phyloP scores from a whole-genome alignment of 2,113 vertebrate genomes.

The Actinemys pallida region DNA sequence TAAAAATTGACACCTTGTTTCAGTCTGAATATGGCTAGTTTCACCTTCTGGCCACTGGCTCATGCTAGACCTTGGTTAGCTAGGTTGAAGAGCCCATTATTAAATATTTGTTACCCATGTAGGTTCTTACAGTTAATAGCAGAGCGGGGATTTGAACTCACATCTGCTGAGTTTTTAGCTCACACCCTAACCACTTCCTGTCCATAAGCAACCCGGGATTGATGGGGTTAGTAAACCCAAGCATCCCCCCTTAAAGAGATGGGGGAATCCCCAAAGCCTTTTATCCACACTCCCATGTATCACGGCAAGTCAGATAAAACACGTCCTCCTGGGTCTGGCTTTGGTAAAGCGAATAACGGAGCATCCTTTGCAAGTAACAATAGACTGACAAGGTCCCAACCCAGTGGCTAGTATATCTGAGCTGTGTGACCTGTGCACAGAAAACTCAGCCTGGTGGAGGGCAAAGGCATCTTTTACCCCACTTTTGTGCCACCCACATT shows the following conservation, averaged over 20 bases:
- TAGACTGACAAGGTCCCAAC: too few relatives aligned
- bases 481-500: background rate
- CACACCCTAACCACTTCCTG: background rate
- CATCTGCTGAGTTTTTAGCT: background rate
- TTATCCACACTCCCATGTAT: background rate
- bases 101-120: too few relatives aligned
- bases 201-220: background rate
- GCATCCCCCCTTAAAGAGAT: background rate
- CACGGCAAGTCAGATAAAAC: background rate
- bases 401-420: too few relatives aligned
- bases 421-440: background rate
- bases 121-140: too few relatives aligned
- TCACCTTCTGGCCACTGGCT: too few relatives aligned
- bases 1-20: too few relatives aligned
- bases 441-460: background rate
- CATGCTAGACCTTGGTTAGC: too few relatives aligned
- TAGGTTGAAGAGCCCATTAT: too few relatives aligned
- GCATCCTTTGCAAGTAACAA: too few relatives aligned
- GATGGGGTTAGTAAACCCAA: background rate
- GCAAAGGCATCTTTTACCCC: background rate
- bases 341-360: background rate
- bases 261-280: background rate
- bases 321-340: background rate
- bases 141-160: background rate
- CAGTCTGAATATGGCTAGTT: too few relatives aligned